Conservation (phyloP, 2,797 vertebrate genomes). For the Propithecus perrieri region DNA sequence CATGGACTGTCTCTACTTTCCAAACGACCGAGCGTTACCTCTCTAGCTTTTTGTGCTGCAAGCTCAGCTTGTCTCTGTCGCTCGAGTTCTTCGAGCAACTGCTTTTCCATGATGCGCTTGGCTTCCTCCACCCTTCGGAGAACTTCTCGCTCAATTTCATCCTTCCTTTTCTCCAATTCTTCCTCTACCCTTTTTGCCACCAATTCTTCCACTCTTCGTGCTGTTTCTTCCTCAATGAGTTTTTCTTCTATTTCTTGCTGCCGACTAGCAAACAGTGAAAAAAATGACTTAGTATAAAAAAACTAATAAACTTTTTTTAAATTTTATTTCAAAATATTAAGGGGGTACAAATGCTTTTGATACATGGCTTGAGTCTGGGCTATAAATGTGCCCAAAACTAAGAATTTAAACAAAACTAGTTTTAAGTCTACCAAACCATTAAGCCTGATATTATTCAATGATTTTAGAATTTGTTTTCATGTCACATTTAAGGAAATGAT, state of each 20-base stretch:
- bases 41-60: slow-evolving; percentile 98
- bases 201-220: slow-evolving; percentile 97
- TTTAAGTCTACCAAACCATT: not conserved
- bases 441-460: not conserved
- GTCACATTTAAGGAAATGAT: not conserved
- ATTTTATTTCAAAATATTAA: not conserved
- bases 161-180: slow-evolving; percentile 97
- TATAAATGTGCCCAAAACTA: not conserved
- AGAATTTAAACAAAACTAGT: not conserved
- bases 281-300: not conserved
- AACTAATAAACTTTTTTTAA: not conserved
- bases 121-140: slow-evolving; percentile 98
- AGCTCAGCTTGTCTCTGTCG: slow-evolving; percentile 98
- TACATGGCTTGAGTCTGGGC: not conserved
- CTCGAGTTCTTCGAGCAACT: slow-evolving; percentile 99
- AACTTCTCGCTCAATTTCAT: slow-evolving; percentile 98
- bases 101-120: slow-evolving; percentile 99
- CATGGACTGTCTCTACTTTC: slow-evolving; percentile 94
- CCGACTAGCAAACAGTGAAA: slow-evolving; percentile 85
- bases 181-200: slow-evolving; percentile 98
- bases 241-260: slow-evolving; percentile 99
- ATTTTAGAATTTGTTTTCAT: not conserved
- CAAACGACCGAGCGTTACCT: slow-evolving; percentile 99
- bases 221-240: slow-evolving; percentile 99
- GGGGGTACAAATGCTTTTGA: not conserved